Conservation (phyloP, 23 tunicate species). For the Halocynthia aurantium region DNA sequence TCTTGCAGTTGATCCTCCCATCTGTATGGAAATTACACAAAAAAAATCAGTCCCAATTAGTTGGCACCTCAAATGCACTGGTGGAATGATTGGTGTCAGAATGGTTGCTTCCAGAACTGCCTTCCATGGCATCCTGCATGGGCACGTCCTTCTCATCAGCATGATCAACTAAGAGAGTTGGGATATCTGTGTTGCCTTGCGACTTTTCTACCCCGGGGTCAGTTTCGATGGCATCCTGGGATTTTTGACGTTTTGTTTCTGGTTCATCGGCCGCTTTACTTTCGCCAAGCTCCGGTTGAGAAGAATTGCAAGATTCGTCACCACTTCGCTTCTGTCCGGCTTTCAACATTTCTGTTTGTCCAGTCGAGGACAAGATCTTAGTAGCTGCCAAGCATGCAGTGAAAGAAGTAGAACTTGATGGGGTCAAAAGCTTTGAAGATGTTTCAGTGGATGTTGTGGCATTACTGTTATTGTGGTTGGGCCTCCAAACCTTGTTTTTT, state of each 20-base stretch:
- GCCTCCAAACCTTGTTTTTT: constrained; percentile 22
- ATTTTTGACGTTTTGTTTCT: constrained; percentile 26
- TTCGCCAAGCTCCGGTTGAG: too few relatives aligned
- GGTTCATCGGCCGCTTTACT: constrained; percentile 23
- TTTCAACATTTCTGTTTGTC: background rate
- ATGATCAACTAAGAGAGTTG: constrained; percentile 1
- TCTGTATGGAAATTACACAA: too few relatives aligned
- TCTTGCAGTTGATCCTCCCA: too few relatives aligned
- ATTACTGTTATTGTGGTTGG: background rate
- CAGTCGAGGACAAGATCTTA: background rate
- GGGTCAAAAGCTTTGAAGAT: too few relatives aligned
- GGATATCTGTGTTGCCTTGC: constrained; percentile 10
- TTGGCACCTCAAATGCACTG: too few relatives aligned
- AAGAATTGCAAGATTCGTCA: background rate
- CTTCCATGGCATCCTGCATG: too few relatives aligned
- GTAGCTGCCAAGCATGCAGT: constrained; percentile 3
- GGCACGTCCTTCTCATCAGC: too few relatives aligned
- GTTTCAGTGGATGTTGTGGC: too few relatives aligned
- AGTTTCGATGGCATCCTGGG: constrained; percentile 21
- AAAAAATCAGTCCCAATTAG: too few relatives aligned
- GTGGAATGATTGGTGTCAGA: too few relatives aligned
- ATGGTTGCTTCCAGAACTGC: too few relatives aligned
- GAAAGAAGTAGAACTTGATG: background rate
- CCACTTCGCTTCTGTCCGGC: background rate
- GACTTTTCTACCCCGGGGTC: background rate